Evolutionary conservation across 2,113 vertebrate genomes (phyloP), one percentile per base, ranked within the genome.

Genomic region (Romanogobio albipinnatus): DNA sequence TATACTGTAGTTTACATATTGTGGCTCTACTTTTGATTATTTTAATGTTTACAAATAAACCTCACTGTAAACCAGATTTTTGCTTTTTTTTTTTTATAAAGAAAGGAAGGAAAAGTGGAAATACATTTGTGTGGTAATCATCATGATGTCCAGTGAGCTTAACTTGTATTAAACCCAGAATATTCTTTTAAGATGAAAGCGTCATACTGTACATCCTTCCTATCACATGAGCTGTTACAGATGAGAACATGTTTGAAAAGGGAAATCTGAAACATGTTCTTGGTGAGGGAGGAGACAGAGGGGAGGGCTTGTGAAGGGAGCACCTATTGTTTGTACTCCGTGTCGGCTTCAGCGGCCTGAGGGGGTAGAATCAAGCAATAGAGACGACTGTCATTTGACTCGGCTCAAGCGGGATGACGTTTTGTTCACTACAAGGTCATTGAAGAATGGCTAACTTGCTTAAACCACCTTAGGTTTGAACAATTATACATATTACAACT

Each of bases 291-390:
- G 68, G 58, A 80, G 81, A 24, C 22, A 5, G 75, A 77, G 68
- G 71, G 39, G 22, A 75, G 86, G 82, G 71, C 56, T n/a, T 70
- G 76, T 83, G 82, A 45, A 26, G 66, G 76, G 70, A 87, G 89
- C 84, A 81, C 84, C 90, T 92, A 90, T 93, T 92, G 90, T 92
- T 87, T 82, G 88, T 85, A 59, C 76, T 85, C 84, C n/a, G 76
- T 77, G 77, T 78, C 76, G 81, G 75, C 81, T 71, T 3, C 58
- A 73, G 56, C 36, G 59, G 86, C 87, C 81, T 56, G 81, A 77
- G 82, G 84, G 75, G 51, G 5, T 10, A 71, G 82, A 87, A 53
- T 66, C 47, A 77, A 86, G 78, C 56, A 29, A 81, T 70, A 59
- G 85, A 49, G 84, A 73, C 19, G n/a, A 74, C 29, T 56, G 83